phyloP scores from a whole-genome alignment of 2,888 invertebrate genomes.

The Sussaba pulchella region DNA sequence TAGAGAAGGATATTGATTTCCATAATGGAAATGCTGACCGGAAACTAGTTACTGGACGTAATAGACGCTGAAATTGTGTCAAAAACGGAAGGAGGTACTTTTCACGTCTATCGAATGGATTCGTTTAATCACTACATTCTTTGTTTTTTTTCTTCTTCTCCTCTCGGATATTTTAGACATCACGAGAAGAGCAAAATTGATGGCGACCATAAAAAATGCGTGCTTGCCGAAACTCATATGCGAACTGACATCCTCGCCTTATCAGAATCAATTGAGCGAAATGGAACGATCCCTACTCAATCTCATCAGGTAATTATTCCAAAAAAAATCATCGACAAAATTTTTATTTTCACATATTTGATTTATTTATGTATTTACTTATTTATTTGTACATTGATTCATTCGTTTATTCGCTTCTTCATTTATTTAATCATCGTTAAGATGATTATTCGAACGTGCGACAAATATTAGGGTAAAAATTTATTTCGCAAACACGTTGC shows the following conservation, averaged over 20 bases:
- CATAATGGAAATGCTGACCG: conserved; percentile 33
- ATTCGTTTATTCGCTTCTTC: too few species aligned
- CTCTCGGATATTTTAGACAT: conserved; percentile 81
- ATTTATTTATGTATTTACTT: not conserved
- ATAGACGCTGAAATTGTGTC: conserved; percentile 5
- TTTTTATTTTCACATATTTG: not conserved
- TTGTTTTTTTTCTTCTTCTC: not conserved
- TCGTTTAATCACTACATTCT: not conserved
- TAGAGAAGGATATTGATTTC: too few species aligned
- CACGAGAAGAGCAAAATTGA: conserved; percentile 85
- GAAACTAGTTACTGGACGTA: conserved; percentile 21
- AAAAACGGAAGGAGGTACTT: conserved; percentile 29
- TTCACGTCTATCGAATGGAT: not conserved
- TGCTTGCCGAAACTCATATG: conserved; percentile 89
- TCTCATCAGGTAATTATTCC: conserved; percentile 86
- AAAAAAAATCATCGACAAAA: not conserved
- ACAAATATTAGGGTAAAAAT: too few species aligned
- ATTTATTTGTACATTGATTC: too few species aligned
- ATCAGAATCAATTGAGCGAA: conserved; percentile 87
- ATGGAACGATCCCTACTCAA: conserved; percentile 87
- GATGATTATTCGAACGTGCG: too few species aligned
- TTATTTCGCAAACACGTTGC: too few species aligned
- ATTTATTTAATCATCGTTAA: too few species aligned
- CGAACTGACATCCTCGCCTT: conserved; percentile 87
- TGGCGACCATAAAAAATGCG: conserved; percentile 87